These are phyloP conservation scores for mouse (Mus musculus) DNA, from an alignment of 2,113 vertebrate genomes.

Conservation along the genomic window DNA sequence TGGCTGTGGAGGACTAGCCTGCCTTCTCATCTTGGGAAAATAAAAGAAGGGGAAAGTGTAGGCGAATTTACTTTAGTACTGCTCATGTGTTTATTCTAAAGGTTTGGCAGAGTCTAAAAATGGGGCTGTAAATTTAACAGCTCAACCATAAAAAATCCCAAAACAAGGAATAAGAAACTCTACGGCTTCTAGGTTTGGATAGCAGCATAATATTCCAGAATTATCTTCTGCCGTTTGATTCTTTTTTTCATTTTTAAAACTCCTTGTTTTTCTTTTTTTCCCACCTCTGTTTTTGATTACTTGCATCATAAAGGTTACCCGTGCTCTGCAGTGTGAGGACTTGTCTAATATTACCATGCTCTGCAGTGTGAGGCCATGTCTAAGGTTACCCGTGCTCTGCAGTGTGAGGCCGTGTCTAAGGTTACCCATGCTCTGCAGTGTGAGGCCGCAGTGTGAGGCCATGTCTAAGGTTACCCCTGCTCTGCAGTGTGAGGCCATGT, in stretches of 20 bases:
- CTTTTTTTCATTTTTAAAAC: constrained; percentile 31
- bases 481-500: constrained; percentile 58
- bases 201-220: constrained; percentile 34
- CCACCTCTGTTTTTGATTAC: constrained; percentile 55
- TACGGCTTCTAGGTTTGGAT: constrained; percentile 58
- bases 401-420: no score
- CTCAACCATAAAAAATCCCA: constrained; percentile 64
- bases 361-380: no score
- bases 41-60: constrained; percentile 32
- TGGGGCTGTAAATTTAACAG: constrained; percentile 70
- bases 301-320: constrained; percentile 50
- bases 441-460: no score
- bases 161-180: constrained; percentile 58
- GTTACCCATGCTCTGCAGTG: no score
- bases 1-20: constrained; percentile 20
- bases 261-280: constrained; percentile 40
- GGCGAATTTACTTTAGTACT: constrained; percentile 71
- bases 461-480: not conserved
- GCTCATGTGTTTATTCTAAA: constrained; percentile 77
- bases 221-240: constrained; percentile 12
- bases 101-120: constrained; percentile 71
- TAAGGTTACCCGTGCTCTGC: no score
- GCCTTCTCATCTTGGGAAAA: constrained; percentile 60
- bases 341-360: no score
- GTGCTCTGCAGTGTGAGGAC: constrained; percentile 65